phyloP scores from a whole-genome alignment of 2,113 vertebrate species.

The Ceratotherium simum region DNA sequence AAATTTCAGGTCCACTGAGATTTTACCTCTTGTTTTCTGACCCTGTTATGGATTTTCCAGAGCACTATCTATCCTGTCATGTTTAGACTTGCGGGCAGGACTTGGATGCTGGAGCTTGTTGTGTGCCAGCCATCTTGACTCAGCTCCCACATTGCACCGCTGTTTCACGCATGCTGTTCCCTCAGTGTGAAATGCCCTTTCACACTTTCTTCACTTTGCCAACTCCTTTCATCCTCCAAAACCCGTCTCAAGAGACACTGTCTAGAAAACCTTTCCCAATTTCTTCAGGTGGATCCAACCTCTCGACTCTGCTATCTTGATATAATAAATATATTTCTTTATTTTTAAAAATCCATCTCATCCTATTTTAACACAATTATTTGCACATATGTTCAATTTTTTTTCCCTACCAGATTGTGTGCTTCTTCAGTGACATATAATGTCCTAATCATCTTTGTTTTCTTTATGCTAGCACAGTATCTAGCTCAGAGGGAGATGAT shows the following conservation, averaged over 20 bases:
- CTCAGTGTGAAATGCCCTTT: background rate
- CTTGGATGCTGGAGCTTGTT: background rate
- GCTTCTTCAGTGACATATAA: background rate
- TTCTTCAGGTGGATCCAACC: background rate
- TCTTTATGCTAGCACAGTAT: background rate
- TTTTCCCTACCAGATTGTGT: background rate
- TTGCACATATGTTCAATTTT: background rate
- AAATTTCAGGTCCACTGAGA: background rate
- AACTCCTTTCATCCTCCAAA: background rate
- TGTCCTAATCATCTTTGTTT: background rate
- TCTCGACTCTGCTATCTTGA: background rate
- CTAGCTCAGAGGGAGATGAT: background rate
- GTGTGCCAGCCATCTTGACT: background rate
- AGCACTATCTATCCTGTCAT: background rate
- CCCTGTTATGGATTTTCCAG: background rate
- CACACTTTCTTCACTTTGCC: background rate
- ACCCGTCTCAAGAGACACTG: background rate
- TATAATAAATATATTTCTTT: background rate
- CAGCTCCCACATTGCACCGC: rapidly evolving
- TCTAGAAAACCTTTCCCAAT: background rate
- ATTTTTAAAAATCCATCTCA: background rate
- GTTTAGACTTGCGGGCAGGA: background rate
- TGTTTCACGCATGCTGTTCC: background rate
- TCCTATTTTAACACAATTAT: background rate
- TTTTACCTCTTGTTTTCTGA: background rate